Conservation (phyloP, 2,113 vertebrate genomes). For the Capricornis sumatraensis region DNA sequence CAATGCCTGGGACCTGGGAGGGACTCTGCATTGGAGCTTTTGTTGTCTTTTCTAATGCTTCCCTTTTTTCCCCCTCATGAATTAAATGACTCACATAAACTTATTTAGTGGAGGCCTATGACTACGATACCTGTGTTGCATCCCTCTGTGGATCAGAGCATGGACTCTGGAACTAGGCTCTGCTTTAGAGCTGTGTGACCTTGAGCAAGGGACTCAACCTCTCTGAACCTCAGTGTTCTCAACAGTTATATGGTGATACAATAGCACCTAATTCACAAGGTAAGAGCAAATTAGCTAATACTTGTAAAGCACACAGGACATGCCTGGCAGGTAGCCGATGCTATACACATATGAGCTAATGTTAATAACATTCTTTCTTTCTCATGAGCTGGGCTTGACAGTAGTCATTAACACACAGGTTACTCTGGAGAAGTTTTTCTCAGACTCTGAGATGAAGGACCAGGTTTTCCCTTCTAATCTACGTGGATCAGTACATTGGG, state of each 20-base stretch:
- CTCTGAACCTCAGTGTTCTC: background rate
- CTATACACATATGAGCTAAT: background rate
- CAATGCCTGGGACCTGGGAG: background rate
- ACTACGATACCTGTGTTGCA: background rate
- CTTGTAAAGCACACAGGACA: background rate
- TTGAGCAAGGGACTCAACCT: background rate
- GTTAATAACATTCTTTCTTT: background rate
- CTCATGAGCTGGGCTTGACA: background rate
- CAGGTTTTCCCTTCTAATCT: background rate
- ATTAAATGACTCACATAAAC: background rate
- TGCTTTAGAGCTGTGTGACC: background rate
- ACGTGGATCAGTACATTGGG: background rate
- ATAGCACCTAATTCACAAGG: background rate
- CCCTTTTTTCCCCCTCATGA: background rate
- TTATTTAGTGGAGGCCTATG: background rate
- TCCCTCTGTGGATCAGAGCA: background rate
- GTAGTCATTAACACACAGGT: background rate
- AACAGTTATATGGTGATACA: background rate
- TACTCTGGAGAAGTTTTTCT: background rate
- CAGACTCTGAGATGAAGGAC: background rate
- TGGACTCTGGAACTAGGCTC: background rate
- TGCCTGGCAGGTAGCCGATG: background rate
- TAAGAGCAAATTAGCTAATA: background rate
- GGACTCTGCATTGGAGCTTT: background rate
- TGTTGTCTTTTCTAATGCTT: slow-evolving; percentile 37